Evolutionary conservation across 2,888 invertebrate species (phyloP), one percentile per base, ranked within the genome.

Genomic region (Eupithecia inturbata): DNA sequence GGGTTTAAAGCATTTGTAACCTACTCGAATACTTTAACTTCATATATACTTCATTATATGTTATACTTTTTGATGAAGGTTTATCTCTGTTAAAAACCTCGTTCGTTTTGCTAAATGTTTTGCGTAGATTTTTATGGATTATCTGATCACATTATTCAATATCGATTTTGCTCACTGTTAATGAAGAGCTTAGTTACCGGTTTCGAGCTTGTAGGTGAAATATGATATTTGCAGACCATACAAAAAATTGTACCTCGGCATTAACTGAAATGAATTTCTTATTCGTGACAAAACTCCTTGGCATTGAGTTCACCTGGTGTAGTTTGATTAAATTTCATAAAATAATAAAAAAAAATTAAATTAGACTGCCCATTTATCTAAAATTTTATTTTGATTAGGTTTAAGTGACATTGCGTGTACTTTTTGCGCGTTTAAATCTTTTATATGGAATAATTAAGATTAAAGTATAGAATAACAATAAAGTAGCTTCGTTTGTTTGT

Each of bases 401-500:
- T 53, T 10, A 53, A 22, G 22, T 57, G 57, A 26, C 22, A 57
- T 57, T 26, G 57, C 22, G 12, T 57, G 26, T 12, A 26, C 12
- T 57, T 57, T 57, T 57, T 57, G 57, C 57, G 26, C 57, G 26
- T 57, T 57, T 26, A 57, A 22, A 26, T 57, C 10, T 57, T 57
- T 22, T 12, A 26, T 22, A 14, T 53, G n/a, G 14, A 57, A 57
- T 57, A 57, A 57, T 26, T 26, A 57, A 57, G 14, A 26, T 26
- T 57, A 14, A 57, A 57, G 26, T 57, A 10, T 0, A 53, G 22
- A 12, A 22, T 14, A 4, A 26, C 26, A 57, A 57, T 12, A 26
- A 14, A 57, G 22, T 57, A 5, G 4, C 10, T 26, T 14, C 5
- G 57, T 57, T 12, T 22, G 57, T 57, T 57, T 57, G 57, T 57